Percentiles rank a stretch among this genome's conserved stretches.
These are phyloP conservation scores for Chascanopsetta lugubris DNA, from an alignment of 2,113 vertebrate species.

Conservation along the genomic window DNA sequence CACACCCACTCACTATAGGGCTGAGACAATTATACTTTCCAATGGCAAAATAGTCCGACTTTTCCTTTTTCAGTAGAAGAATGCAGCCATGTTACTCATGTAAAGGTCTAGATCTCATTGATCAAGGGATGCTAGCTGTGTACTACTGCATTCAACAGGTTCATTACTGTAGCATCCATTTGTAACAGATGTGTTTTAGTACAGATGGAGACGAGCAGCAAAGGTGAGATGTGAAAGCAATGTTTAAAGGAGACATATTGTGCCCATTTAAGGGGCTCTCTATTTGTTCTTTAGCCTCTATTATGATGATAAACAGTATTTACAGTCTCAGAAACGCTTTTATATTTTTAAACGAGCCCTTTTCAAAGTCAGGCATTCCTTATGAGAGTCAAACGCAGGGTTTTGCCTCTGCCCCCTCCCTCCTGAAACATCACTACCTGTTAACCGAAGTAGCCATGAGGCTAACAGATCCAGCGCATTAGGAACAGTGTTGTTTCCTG, in stretches of 20 bases:
- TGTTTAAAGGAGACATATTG: constrained; percentile 10
- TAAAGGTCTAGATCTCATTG: constrained; percentile 15
- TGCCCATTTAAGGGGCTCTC: no score
- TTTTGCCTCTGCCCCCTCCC: no score
- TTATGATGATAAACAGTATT: no score
- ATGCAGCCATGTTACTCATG: constrained; percentile 16
- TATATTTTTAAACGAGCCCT: no score
- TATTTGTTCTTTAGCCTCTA: no score
- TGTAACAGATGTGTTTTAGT: constrained; percentile 37
- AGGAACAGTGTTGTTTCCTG: no score
- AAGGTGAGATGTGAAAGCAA: constrained; percentile 36
- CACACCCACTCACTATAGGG: constrained; percentile 5
- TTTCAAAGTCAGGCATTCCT: no score
- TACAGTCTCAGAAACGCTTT: no score
- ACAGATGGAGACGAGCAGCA: constrained; percentile 42
- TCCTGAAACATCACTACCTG: no score
- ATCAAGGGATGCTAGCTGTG: constrained; percentile 23
- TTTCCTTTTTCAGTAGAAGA: constrained; percentile 5
- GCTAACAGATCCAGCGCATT: no score
- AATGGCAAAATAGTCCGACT: constrained; percentile 16
- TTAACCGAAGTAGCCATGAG: no score
- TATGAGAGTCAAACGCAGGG: no score
- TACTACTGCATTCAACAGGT: constrained; percentile 57
- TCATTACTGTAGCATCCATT: constrained; percentile 44
- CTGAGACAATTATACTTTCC: constrained; percentile 4